Conservation (phyloP, 2,797 vertebrate genomes). For the Hippocampus kuda region DNA sequence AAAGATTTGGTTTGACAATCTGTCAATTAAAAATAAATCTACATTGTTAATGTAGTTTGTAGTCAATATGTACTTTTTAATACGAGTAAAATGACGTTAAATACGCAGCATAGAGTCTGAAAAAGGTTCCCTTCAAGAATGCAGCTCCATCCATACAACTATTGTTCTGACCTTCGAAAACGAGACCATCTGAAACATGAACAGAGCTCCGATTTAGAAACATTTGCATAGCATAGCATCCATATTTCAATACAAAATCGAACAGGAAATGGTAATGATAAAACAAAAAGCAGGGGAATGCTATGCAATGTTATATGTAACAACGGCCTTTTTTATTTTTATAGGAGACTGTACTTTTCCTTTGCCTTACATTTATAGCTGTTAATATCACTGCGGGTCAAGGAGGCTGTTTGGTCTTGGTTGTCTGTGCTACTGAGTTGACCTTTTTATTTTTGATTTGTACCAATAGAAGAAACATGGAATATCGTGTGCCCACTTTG, state of each 20-base stretch:
- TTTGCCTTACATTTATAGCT: neutral
- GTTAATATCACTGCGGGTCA: neutral
- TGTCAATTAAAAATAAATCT: neutral
- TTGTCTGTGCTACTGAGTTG: neutral
- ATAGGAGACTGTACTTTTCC: neutral
- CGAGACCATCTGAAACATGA: neutral
- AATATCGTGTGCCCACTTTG: neutral
- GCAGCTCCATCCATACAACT: neutral
- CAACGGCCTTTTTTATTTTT: neutral
- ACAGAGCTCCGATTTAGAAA: too few relatives aligned
- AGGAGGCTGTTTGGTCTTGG: neutral
- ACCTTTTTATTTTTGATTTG: neutral
- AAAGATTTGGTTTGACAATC: neutral
- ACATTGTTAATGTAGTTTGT: neutral
- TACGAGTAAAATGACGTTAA: neutral
- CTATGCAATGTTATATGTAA: neutral
- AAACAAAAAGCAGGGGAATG: neutral
- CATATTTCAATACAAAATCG: neutral
- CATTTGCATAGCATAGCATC: too few relatives aligned
- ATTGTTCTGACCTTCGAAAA: neutral
- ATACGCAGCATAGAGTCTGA: neutral
- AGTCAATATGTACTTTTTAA: neutral
- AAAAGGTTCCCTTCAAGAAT: neutral
- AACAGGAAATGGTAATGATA: neutral
- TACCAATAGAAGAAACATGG: neutral